Evolutionary conservation across 2,888 invertebrate species (phyloP), one percentile per base, ranked within the genome.

Genomic region (Drosophila tripunctata): DNA sequence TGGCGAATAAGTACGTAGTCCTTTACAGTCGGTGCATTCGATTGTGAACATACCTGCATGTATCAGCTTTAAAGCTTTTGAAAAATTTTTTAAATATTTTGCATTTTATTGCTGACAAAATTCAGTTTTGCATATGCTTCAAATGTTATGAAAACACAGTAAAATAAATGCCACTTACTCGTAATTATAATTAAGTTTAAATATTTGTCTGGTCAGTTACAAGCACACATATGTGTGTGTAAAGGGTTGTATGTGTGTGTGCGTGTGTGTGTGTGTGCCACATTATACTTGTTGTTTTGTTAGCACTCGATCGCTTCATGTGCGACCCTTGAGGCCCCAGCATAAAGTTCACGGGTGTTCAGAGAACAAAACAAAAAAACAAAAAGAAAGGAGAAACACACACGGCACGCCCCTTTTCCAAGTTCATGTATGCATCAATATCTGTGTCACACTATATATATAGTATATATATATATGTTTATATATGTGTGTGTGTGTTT

Each of bases 351-450:
- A 51, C 7, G 47, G 61, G 51, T 38, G 73, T 57, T n/a, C n/a
- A n/a, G n/a, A n/a, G n/a, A n/a, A n/a, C n/a, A n/a, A n/a, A n/a
- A n/a, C n/a, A n/a, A n/a, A n/a, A n/a, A n/a, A n/a, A n/a, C n/a
- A n/a, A n/a, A n/a, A n/a, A n/a, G n/a, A n/a, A n/a, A 33, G 15
- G 22, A 33, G 38, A 31, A 38, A 40, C 48, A 36, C 35, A 31
- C 54, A 36, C 17, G 38, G 10, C 40, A 54, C 56, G 36, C 68
- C 31, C 54, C 24, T 36, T 33, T 45, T 14, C 56, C 71, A 71
- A 73, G 74, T 73, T 72, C 74, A 68, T 48, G 57, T 55, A 47
- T 63, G 54, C 48, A 62, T 71, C 58, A 51, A 54, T 67, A 45
- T 48, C 24, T 47, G 41, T 58, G 48, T 36, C 48, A 50, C 27